Evolutionary conservation across 2,888 invertebrate genomes (phyloP).

Genomic region (Azorinus chamasolen): DNA sequence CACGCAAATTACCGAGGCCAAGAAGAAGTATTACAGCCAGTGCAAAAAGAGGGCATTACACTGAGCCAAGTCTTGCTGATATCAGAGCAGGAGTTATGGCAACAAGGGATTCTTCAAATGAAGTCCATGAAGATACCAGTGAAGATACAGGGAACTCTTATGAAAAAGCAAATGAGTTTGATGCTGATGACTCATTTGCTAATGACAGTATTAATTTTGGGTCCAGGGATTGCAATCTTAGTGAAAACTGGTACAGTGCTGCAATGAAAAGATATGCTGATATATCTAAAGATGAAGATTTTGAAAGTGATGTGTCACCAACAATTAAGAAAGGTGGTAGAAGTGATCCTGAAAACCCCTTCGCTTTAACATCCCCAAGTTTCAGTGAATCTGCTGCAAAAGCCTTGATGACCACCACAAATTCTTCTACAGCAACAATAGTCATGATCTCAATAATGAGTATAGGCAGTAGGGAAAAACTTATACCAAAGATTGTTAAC

Average conservation of each 20-base stretch:
- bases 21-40: not conserved
- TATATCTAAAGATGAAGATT: slow-evolving; percentile 11
- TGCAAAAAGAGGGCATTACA: slow-evolving; percentile 2
- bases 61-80: slow-evolving; percentile 50
- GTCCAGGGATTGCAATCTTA: slow-evolving; percentile 8
- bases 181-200: slow-evolving; percentile 9
- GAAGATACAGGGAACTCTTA: not conserved
- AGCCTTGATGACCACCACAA: slow-evolving; percentile 78
- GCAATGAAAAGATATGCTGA: slow-evolving; percentile 35
- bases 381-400: slow-evolving; percentile 76
- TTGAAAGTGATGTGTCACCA: not conserved
- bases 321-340: slow-evolving; percentile 44
- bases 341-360: slow-evolving; percentile 63
- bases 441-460: slow-evolving; percentile 78
- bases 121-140: too few relatives aligned
- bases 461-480: slow-evolving; percentile 59
- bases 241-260: slow-evolving; percentile 38
- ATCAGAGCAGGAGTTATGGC: slow-evolving; percentile 25
- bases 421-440: slow-evolving; percentile 73
- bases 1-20: too few relatives aligned
- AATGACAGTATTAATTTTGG: slow-evolving; percentile 19
- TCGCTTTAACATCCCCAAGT: slow-evolving; percentile 76
- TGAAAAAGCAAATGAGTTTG: slow-evolving; percentile 4
- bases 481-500: slow-evolving; percentile 49
- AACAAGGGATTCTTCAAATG: not conserved